Evolutionary conservation across 2,113 vertebrate species (phyloP).

Genomic region (Sinosuthora webbiana): DNA sequence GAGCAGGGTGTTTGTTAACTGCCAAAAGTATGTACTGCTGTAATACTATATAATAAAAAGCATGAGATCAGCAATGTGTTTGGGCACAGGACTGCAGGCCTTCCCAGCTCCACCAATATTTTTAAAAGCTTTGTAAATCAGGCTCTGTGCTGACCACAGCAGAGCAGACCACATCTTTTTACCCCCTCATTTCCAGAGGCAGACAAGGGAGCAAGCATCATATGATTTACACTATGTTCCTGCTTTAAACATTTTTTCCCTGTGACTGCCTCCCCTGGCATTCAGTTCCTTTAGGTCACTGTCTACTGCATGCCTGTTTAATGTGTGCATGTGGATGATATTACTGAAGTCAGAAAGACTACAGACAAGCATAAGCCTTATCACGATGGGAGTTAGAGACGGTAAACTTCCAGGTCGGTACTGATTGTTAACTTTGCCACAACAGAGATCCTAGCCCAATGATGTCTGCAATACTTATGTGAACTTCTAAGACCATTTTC

Average conservation of each 20-base stretch:
- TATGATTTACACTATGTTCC: neutral
- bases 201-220: neutral
- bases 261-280: neutral
- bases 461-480: neutral
- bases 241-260: neutral
- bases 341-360: neutral
- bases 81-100: neutral
- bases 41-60: neutral
- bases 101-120: neutral
- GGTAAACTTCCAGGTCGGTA: neutral
- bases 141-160: neutral
- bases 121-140: neutral
- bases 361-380: neutral
- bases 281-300: neutral
- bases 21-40: neutral
- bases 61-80: neutral
- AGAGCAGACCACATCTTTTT: neutral
- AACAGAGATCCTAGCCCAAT: rapidly evolving
- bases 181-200: neutral
- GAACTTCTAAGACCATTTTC: neutral
- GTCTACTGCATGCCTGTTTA: neutral
- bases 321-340: neutral
- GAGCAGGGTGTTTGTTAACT: neutral
- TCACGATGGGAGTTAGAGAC: neutral
- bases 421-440: neutral